phyloP scores from a whole-genome alignment of 2,888 invertebrate species.

The Plagodis pulveraria region DNA sequence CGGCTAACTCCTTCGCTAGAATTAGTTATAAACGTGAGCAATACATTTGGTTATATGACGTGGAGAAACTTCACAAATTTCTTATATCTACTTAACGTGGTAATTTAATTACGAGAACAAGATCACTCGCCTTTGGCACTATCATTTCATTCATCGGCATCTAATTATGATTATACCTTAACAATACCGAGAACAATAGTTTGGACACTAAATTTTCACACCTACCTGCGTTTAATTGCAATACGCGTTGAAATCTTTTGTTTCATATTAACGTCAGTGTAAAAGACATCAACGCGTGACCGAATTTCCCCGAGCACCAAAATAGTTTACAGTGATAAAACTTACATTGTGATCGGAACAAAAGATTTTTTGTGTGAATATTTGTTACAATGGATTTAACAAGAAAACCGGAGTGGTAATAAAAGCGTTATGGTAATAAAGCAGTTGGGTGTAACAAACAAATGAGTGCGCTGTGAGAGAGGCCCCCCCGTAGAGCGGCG shows the following conservation, averaged over 20 bases:
- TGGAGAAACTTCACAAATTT: too few relatives aligned
- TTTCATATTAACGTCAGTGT: constrained; percentile 15
- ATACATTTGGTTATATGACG: too few relatives aligned
- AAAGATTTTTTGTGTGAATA: constrained; percentile 32
- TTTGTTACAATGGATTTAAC: constrained; percentile 41
- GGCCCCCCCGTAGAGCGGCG: constrained; percentile 43
- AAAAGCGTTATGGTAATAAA: constrained; percentile 55
- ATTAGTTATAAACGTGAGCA: too few relatives aligned
- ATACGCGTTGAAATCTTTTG: constrained; percentile 41
- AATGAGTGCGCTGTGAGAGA: constrained; percentile 45
- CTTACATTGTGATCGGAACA: constrained; percentile 26
- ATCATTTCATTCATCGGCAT: too few relatives aligned
- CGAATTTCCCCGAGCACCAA: constrained; percentile 22
- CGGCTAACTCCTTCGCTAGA: too few relatives aligned
- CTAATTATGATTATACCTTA: too few relatives aligned
- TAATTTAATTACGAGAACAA: too few relatives aligned
- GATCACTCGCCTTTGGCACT: too few relatives aligned
- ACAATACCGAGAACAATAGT: too few relatives aligned
- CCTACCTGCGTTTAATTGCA: constrained; percentile 24
- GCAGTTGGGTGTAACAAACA: constrained; percentile 54
- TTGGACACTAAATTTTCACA: not conserved
- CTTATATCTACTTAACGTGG: too few relatives aligned
- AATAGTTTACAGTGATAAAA: constrained; percentile 20
- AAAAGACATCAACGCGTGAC: constrained; percentile 36
- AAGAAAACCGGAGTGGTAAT: constrained; percentile 46